phyloP scores from a whole-genome alignment of 2,888 invertebrate genomes.

The Pyrocoelia pectoralis region DNA sequence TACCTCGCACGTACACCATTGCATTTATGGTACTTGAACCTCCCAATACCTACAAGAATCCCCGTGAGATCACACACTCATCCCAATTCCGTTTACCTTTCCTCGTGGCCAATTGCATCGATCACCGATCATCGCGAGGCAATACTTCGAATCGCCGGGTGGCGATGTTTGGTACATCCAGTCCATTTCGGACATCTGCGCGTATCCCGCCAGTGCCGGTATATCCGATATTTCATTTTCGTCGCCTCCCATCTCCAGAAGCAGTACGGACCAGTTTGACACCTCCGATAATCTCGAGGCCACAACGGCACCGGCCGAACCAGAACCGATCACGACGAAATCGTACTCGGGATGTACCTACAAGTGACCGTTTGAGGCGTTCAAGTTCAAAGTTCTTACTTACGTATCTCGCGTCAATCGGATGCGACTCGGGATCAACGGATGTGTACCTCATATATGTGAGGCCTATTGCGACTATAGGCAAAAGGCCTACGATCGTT shows the following conservation, averaged over 20 bases:
- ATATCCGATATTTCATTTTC: conserved; percentile 90
- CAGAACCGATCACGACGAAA: conserved; percentile 87
- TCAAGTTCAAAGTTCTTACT: conserved; percentile 54
- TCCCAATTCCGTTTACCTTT: conserved; percentile 64
- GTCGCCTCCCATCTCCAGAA: conserved; percentile 87
- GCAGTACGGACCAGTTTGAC: conserved; percentile 81
- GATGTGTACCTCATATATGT: conserved; percentile 82
- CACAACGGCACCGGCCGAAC: conserved; percentile 89
- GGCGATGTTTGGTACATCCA: conserved; percentile 93
- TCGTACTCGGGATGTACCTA: conserved; percentile 83
- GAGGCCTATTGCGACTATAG: conserved; percentile 81
- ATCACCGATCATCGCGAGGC: conserved; percentile 86
- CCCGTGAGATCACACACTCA: neutral
- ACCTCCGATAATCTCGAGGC: conserved; percentile 85
- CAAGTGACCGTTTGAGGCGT: conserved; percentile 34
- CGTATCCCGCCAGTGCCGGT: conserved; percentile 84
- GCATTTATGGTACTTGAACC: conserved; percentile 89
- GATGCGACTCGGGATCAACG: conserved; percentile 83
- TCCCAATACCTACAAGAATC: conserved; percentile 67
- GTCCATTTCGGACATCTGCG: conserved; percentile 86
- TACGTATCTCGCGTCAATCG: conserved; percentile 75
- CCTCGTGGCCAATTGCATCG: conserved; percentile 93
- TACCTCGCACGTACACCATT: conserved; percentile 92
- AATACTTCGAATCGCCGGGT: conserved; percentile 78
- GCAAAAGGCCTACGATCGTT: conserved; percentile 77